Evolutionary conservation across 2,797 vertebrate genomes (phyloP), one percentile per base, ranked within the genome.

Genomic region (Alosa sapidissima): DNA sequence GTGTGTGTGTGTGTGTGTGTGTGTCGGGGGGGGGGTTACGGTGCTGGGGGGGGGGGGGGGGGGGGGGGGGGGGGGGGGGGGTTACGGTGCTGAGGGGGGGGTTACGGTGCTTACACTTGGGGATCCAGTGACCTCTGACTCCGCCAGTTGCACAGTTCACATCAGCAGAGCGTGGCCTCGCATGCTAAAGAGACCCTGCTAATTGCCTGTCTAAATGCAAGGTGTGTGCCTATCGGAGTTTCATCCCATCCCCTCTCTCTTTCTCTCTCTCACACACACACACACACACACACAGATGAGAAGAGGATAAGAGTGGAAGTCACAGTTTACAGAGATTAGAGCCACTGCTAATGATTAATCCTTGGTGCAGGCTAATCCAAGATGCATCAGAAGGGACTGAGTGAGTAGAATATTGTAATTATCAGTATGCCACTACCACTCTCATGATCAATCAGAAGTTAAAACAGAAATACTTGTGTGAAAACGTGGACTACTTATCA

Each of bases 171-270:
- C 72, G 8, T 78, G 72, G 36, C 41, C 41, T 19, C 19, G 72
- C 72, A 78, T 78, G 72, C 72, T 78, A 78, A 78, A 16, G 36
- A 78, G 72, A 41, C 14, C 41, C 41, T 21, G 19, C 72, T 78
- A 78, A 78, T 78, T 78, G 72, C 72, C 72, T 47, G 72, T 78
- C 72, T 78, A 78, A 78, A 78, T 78, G 72, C 72, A 78, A 78
- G 72, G 72, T 78, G 72, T 45, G 72, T 45, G 19, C 72, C 72
- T 16, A 10, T 78, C 72, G 21, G 36, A 78, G 72, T 41, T 72
- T 72, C 1, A 5, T 16, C 68, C 28, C 68, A 13, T 33, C 33
- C 11, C 65, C 28, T 2, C 60, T 2, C 62, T 28, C 28, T 28
- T 1, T 28, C 28, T 28, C 28, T 0, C 28, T 28, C 28, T 28